phyloP scores from a whole-genome alignment of 2,888 invertebrate species.

The Yponomeuta plumbellus region DNA sequence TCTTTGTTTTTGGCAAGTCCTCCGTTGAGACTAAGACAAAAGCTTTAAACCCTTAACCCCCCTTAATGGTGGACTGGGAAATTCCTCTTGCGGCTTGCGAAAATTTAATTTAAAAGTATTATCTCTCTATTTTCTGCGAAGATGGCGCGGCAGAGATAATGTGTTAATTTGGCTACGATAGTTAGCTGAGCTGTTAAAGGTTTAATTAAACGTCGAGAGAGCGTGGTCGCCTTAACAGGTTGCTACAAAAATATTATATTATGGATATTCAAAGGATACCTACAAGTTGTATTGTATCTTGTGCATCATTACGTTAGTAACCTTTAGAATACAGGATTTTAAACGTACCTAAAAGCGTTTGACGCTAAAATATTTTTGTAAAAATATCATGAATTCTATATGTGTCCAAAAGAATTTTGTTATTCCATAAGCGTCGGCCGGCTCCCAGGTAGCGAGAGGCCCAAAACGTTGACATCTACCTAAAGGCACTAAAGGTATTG shows the following conservation, averaged over 20 bases:
- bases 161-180: constrained; percentile 10
- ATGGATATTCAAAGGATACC: not conserved
- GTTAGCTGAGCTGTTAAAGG: constrained; percentile 1
- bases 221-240: not conserved
- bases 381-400: constrained; percentile 11
- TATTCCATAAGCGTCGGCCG: constrained; percentile 20
- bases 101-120: constrained; percentile 14
- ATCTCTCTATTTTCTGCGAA: not conserved
- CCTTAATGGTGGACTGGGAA: constrained; percentile 8
- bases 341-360: too few species aligned
- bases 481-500: not conserved
- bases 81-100: constrained; percentile 1
- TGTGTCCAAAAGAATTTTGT: constrained; percentile 14
- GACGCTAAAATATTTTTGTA: not conserved
- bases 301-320: too few species aligned
- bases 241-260: not conserved
- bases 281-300: too few species aligned
- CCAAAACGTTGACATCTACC: constrained; percentile 12
- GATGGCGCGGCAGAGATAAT: constrained; percentile 4
- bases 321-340: too few species aligned
- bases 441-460: constrained; percentile 18
- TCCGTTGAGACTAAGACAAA: constrained; percentile 38
- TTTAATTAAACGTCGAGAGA: not conserved
- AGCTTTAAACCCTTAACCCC: constrained; percentile 29
- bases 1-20: constrained; percentile 70